Evolutionary conservation across 2,888 invertebrate genomes (phyloP), one percentile per base, ranked within the genome.

Genomic region (Drosophila setosimentum): DNA sequence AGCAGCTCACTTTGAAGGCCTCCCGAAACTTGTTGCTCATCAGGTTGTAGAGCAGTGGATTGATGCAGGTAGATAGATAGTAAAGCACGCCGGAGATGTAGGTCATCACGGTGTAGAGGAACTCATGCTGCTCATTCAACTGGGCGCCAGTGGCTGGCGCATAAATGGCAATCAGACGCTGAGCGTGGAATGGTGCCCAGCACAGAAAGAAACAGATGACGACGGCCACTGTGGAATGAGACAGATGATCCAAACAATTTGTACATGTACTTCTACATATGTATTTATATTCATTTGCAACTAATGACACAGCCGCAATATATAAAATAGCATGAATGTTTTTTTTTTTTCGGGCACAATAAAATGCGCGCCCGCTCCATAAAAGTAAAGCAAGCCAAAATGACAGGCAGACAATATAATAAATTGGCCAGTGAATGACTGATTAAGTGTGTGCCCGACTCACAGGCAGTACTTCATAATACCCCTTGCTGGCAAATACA

Each of bases 11-110:
- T 96, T 97, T 97, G 93, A 98, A 98, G 53, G 98, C 98, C 79
- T 96, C 96, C 54, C 98, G 95, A 92, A 98, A 99, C 93, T 98
- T 98, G 92, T 97, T 96, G 13, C 98, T 98, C 98, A 99, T 98
- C 63, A 98, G 96, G 93, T 98, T 97, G 94, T 99, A 99, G 45
- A 98, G 95, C 75, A 98, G 95, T 0, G 99, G 98, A 93, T 99
- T 99, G 91, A 98, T 96, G 88, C 97, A 97, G 13, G 98, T 97
- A 10, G 98, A 98, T 82, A 98, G 93, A 93, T 97, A 99, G 94
- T 98, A 98, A 71, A 98, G 95, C 0, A 98, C 95, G 0, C 98
- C 98, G 1, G 98, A 98, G 42, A 96, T 94, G 92, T 98, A 97
- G 67, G 91, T 93, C 91, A 93, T 93, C 86, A 94, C 88, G 72